Evolutionary conservation across 2,113 vertebrate species (phyloP), one percentile per base, ranked within the genome.

Genomic region (Abramis brama): DNA sequence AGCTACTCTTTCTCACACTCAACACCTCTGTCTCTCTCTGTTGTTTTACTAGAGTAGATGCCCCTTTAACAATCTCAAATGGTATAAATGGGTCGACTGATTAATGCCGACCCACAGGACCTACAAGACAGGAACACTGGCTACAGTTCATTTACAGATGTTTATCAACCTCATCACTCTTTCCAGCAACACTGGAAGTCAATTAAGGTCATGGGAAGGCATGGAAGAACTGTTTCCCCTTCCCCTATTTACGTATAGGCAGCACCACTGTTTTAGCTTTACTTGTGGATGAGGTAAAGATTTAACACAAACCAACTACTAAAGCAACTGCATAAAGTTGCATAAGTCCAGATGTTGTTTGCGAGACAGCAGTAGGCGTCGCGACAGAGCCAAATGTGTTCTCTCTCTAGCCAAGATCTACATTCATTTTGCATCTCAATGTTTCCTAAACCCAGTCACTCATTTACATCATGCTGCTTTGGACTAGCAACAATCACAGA

Each of bases 401-500:
- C 39, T 59, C 17, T 71, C 62, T 12, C 79, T 15, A 60, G 68
- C 70, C 55, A 82, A 86, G 70, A 82, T 47, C 55, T 50, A 74
- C 79, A 73, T 25, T 57, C 30, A 85, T 82, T 74, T 81, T 45
- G 73, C 10, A 50, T 73, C 50, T 62, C 39, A 71, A 12, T 36
- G 52, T 50, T 64, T 73, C 52, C 85, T 73, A 70, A 74, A 19
- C 52, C 23, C 62, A 68, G 23, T 59, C 15, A 9, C 25, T 81
- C 59, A 62, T 55, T 71, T 86, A 59, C 66, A 47, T 64, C 78
- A 81, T 68, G 76, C 66, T 71, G 81, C 47, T 83, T 57, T 79
- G 39, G 60, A 79, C 21, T 68, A 60, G 13, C 25, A 74, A 70
- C 68, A 57, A 71, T 62, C 47, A 60, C 77, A 78, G 68, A 47